Percentiles rank a stretch among this genome's conserved stretches.
Conservation (phyloP, 2,797 vertebrate species). For the Echeneis naucrates region DNA sequence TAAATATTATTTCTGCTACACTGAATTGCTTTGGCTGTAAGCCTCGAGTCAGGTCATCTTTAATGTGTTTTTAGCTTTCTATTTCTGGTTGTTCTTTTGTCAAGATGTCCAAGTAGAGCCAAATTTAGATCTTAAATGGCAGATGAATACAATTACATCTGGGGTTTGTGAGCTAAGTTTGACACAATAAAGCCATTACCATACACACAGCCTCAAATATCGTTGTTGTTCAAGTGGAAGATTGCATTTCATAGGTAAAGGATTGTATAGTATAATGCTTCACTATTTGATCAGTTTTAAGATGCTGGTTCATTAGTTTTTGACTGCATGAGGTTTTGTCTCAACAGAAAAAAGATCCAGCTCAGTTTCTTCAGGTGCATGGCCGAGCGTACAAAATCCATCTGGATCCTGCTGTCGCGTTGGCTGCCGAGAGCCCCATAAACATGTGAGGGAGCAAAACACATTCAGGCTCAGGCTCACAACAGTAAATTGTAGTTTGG, state of each 20-base stretch:
- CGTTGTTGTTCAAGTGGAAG: not conserved
- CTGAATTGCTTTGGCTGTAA: not conserved
- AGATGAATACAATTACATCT: not conserved
- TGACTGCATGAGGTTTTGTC: constrained; percentile 18
- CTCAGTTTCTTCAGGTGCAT: constrained; percentile 98
- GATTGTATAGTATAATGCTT: not conserved
- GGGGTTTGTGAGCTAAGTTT: not conserved
- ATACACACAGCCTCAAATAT: not conserved
- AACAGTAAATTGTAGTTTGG: no score
- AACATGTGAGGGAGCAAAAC: constrained; percentile 88
- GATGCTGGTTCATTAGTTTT: not conserved
- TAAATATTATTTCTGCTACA: not conserved
- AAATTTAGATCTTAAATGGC: constrained; percentile 7
- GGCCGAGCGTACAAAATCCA: constrained; percentile 97
- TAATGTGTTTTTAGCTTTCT: not conserved
- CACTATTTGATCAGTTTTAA: not conserved
- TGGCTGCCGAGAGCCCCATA: constrained; percentile 95
- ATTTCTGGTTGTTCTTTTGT: constrained; percentile 1
- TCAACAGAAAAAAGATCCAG: constrained; percentile 94
- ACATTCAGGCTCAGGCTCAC: not conserved
- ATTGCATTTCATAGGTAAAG: not conserved
- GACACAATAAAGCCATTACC: not conserved
- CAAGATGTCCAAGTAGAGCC: not conserved
- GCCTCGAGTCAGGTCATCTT: not conserved
- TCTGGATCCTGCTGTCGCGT: constrained; percentile 93